A percentile compares a stretch with the other conserved stretches of the same genome.
These are phyloP conservation scores for Drosophila elegans DNA, from an alignment of 1,140 invertebrate species.

Conservation along the genomic window DNA sequence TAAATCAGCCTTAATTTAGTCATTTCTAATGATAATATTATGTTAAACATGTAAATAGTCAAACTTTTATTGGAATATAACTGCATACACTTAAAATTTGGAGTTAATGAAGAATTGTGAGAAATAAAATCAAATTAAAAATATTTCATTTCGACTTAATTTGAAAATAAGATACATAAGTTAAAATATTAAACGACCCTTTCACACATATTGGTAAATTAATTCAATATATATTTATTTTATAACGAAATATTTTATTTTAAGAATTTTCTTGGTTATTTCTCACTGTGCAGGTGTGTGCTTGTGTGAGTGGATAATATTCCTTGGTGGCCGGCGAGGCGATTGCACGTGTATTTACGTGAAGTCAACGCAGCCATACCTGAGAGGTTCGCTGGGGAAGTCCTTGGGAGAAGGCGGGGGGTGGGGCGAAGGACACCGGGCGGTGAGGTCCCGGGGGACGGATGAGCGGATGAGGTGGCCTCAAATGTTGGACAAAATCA, in stretches of 20 bases:
- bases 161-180: no score
- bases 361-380: slow-evolving; percentile 42
- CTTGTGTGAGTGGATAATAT: slow-evolving; percentile 35
- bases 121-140: no score
- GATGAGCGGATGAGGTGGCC: slow-evolving; percentile 2
- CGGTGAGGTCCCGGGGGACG: neutral
- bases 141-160: no score
- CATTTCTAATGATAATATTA: no score
- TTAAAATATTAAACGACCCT: no score
- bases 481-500: slow-evolving; percentile 59
- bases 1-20: no score
- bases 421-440: neutral
- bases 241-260: neutral
- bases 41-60: no score
- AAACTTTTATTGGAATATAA: no score
- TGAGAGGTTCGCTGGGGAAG: slow-evolving; percentile 32
- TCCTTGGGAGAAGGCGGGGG: neutral
- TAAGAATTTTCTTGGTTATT: neutral
- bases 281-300: slow-evolving; percentile 8
- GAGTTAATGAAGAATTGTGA: no score
- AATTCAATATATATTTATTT: no score
- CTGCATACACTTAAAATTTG: no score
- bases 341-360: slow-evolving; percentile 72
- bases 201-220: no score
- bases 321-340: slow-evolving; percentile 49